These are phyloP conservation scores for Lasioglossum albipes DNA, from an alignment of 1,140 invertebrate species.

Conservation along the genomic window DNA sequence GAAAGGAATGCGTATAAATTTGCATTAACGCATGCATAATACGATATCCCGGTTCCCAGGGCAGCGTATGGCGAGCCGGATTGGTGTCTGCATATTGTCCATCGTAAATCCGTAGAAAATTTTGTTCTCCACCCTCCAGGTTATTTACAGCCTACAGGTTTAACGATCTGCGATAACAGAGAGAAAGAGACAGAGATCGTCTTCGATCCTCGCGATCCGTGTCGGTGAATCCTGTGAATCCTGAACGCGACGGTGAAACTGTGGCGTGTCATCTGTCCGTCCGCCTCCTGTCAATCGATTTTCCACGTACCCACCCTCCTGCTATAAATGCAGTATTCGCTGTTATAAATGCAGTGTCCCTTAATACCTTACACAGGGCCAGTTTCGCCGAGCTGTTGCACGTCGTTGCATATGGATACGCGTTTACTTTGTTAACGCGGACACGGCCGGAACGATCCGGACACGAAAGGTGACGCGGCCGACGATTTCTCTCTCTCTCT, in stretches of 20 bases:
- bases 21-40: neutral
- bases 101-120: neutral
- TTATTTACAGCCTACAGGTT: neutral
- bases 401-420: conserved; percentile 46
- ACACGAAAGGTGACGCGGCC: conserved; percentile 43
- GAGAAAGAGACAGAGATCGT: neutral
- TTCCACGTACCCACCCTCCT: conserved; percentile 7
- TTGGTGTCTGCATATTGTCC: neutral
- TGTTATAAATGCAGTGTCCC: conserved; percentile 10
- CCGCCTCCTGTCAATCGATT: conserved; percentile 31
- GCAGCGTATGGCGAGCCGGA: neutral
- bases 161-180: neutral
- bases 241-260: neutral
- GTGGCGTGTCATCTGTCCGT: conserved; percentile 15
- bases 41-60: neutral
- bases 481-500: conserved; percentile 13
- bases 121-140: neutral
- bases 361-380: conserved; percentile 26
- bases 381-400: conserved; percentile 19
- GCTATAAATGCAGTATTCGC: conserved; percentile 37
- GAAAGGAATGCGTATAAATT: neutral
- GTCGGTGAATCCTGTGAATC: neutral
- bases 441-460: conserved; percentile 32
- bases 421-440: conserved; percentile 30
- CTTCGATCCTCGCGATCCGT: neutral